Conservation (phyloP, 2,888 invertebrate genomes). For the Melieria picta region DNA sequence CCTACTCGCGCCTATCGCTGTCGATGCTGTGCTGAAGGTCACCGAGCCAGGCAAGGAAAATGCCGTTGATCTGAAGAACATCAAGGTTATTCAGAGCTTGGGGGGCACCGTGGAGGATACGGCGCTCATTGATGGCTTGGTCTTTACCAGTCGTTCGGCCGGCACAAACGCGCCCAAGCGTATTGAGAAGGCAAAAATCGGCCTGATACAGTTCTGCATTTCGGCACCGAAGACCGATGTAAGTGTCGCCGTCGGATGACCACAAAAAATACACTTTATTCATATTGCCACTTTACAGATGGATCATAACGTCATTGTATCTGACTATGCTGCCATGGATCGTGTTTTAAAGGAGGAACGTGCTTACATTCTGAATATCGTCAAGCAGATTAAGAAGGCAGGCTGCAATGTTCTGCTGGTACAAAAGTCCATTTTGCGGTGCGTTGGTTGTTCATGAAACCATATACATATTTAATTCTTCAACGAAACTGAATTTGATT, state of each 20-base stretch:
- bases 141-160: slow-evolving; percentile 89
- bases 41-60: slow-evolving; percentile 72
- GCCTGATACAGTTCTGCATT: slow-evolving; percentile 98
- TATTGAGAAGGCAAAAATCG: slow-evolving; percentile 98
- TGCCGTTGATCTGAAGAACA: slow-evolving; percentile 91
- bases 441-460: slow-evolving; percentile 35
- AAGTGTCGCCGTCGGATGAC: slow-evolving; percentile 58
- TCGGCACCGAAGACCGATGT: slow-evolving; percentile 99
- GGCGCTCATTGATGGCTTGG: slow-evolving; percentile 93
- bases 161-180: slow-evolving; percentile 92
- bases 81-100: slow-evolving; percentile 95
- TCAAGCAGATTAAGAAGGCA: slow-evolving; percentile 98
- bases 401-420: slow-evolving; percentile 98
- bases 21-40: slow-evolving; percentile 89
- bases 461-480: background rate
- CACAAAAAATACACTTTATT: background rate
- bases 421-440: slow-evolving; percentile 81
- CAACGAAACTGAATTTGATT: background rate
- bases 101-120: slow-evolving; percentile 99
- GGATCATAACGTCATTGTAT: slow-evolving; percentile 95
- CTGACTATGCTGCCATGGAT: slow-evolving; percentile 99
- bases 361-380: slow-evolving; percentile 96
- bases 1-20: slow-evolving; percentile 94
- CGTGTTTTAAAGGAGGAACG: slow-evolving; percentile 97
- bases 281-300: slow-evolving; percentile 70